Evolutionary conservation across 2,113 vertebrate genomes (phyloP), one percentile per base, ranked within the genome.

Genomic region (Sula dactylatra): DNA sequence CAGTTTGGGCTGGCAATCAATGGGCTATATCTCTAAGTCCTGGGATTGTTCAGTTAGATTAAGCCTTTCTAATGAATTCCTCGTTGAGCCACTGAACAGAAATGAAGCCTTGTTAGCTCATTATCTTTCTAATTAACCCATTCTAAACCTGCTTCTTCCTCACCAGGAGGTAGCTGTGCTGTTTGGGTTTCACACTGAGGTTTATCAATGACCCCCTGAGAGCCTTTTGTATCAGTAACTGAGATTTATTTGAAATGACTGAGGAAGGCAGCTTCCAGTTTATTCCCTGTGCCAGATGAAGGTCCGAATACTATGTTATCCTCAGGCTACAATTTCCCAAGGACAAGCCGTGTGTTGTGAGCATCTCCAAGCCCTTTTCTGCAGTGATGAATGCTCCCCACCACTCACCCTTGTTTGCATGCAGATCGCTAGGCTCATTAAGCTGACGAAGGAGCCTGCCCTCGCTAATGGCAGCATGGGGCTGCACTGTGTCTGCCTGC

Each of bases 91-190:
- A 88, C 90, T 88, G 96, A 98, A 98, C 97, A 98, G 95, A 98
- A 98, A 98, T 97, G 97, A 98, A 96, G 96, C 96, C 97, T 97
- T 98, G 98, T 98, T 98, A 98, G 96, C 97, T 98, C 97, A 98
- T 98, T 98, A 98, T 97, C 97, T 97, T 98, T 97, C 97, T 98
- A 97, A 98, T 98, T 98, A 98, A 98, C 97, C 98, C 97, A 97
- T 98, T 98, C 97, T 97, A 97, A 96, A 97, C 97, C 97, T 95
- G 97, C 97, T 98, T 93, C 87, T 91, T 96, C 94, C 97, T 93
- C 97, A 97, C 96, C 96, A 84, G 95, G 97, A 96, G 97, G 95
- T 94, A 94, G 96, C 92, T 64, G 83, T 44, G 94, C 90, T 97
- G 95, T 98, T 98, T 98, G 94, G 95, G 93, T 97, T 98, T 98